Evolutionary conservation across 2,888 invertebrate genomes (phyloP), one percentile per base, ranked within the genome.

Genomic region (Athalia rosae): DNA sequence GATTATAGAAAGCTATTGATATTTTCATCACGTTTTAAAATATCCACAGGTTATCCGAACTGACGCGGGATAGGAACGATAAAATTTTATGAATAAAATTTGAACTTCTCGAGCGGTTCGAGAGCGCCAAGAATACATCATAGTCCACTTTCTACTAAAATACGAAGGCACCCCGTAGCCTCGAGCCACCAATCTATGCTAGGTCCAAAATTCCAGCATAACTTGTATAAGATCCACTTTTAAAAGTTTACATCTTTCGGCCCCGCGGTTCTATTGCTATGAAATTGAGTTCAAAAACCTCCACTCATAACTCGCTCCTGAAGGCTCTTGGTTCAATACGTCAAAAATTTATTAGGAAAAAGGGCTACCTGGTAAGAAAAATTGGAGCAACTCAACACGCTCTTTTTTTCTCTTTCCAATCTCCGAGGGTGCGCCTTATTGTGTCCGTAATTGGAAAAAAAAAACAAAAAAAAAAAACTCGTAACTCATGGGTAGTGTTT

Each of bases 1-100:
- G 71, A 58, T 58, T 58, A 58, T 15, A 11, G 45, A 58, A 45
- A 4, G 43, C 58, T 43, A 71, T 56, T 71, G 71, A 45, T 58
- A 71, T 58, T 71, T 58, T 58, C 4, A 71, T 58, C 58, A 58
- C 43, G 69, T 71, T 71, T 43, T 45, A 43, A 58, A 71, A 43
- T 71, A 58, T 45, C 9, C 11, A 71, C 58, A 58, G 58, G 71
- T 58, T 71, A 71, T 58, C 58, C 58, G 13, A 58, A 13, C 9
- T 58, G 15, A 58, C 45, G 41, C 71, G 45, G 71, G 71, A 71
- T 71, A 13, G 58, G 11, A 71, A 71, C 45, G 45, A 58, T 71
- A 45, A 71, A 71, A 71, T 71, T 58, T 71, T 71, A 71, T 71
- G 45, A 71, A 58, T 69, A 69, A 71, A 71, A 71, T 71, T 71